Evolutionary conservation across 2,797 vertebrate genomes (phyloP).

Genomic region (Kryptolebias ocellatus): DNA sequence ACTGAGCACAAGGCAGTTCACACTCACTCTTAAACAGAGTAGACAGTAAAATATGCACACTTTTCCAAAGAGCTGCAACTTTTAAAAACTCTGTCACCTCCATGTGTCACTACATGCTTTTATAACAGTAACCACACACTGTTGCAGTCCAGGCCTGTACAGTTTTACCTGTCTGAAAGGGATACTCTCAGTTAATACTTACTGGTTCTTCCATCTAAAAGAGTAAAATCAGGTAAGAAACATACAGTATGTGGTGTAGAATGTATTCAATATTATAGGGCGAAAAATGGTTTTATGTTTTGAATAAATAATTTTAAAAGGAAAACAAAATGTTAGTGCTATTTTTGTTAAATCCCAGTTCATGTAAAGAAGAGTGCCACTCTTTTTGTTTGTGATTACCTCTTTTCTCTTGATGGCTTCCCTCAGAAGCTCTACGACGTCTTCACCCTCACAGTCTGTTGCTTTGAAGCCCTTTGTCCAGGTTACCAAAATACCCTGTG

Average conservation of each 20-base stretch:
- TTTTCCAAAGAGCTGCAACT: slow-evolving; percentile 9
- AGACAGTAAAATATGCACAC: slow-evolving; percentile 14
- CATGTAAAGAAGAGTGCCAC: background rate
- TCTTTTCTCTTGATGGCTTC: slow-evolving; percentile 97
- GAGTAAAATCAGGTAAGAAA: slow-evolving; percentile 43
- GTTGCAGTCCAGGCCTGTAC: slow-evolving; percentile 4
- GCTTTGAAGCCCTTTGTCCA: slow-evolving; percentile 99
- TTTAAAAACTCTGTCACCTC: slow-evolving; percentile 4
- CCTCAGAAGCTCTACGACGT: slow-evolving; percentile 91
- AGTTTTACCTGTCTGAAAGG: slow-evolving; percentile 60
- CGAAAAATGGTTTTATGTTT: background rate
- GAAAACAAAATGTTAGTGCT: no score
- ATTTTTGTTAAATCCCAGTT: no score
- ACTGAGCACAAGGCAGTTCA: slow-evolving; percentile 46
- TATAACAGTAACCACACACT: slow-evolving; percentile 38
- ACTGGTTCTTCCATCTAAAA: slow-evolving; percentile 76
- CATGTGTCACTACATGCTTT: slow-evolving; percentile 55
- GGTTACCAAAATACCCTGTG: slow-evolving; percentile 93
- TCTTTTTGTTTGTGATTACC: slow-evolving; percentile 72
- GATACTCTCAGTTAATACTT: slow-evolving; percentile 68
- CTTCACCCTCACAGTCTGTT: slow-evolving; percentile 95
- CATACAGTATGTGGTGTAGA: slow-evolving; percentile 2
- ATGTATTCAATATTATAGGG: background rate
- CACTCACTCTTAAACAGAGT: slow-evolving; percentile 31
- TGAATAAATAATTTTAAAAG: background rate